phyloP scores from a whole-genome alignment of 2,113 vertebrate genomes.

The Myocastor coypus region DNA sequence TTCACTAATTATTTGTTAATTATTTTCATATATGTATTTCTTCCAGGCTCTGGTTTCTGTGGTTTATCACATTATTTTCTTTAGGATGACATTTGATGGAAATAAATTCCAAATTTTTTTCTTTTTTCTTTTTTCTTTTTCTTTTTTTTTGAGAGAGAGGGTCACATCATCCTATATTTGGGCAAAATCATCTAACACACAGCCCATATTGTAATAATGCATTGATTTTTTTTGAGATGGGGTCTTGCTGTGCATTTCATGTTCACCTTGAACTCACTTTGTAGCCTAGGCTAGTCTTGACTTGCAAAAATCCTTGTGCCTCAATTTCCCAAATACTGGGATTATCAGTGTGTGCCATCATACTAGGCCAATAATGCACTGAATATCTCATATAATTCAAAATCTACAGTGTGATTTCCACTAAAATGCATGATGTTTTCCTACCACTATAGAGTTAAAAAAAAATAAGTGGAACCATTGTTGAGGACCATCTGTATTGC shows the following conservation, averaged over 20 bases:
- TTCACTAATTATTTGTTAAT: background rate
- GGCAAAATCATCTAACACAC: background rate
- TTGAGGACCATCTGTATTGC: background rate
- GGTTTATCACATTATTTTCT: slow-evolving; percentile 12
- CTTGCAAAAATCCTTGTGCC: too few species aligned
- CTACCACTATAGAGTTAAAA: background rate
- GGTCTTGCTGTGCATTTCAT: too few species aligned
- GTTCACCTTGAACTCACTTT: too few species aligned
- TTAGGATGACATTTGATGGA: background rate
- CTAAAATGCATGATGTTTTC: background rate
- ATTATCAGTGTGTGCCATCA: too few species aligned
- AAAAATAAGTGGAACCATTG: background rate
- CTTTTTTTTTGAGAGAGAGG: too few species aligned
- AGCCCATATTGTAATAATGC: background rate
- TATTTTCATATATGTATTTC: background rate
- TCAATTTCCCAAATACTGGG: too few species aligned
- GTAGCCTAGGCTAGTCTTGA: too few species aligned
- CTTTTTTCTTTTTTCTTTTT: too few species aligned
- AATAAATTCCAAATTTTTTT: background rate
- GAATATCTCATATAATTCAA: background rate
- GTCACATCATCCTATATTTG: background rate
- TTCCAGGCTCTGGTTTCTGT: background rate
- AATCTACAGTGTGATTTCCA: background rate
- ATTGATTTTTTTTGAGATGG: background rate
- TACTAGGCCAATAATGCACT: background rate